Evolutionary conservation across 2,113 vertebrate species (phyloP).

Genomic region (Xiphophorus hellerii): DNA sequence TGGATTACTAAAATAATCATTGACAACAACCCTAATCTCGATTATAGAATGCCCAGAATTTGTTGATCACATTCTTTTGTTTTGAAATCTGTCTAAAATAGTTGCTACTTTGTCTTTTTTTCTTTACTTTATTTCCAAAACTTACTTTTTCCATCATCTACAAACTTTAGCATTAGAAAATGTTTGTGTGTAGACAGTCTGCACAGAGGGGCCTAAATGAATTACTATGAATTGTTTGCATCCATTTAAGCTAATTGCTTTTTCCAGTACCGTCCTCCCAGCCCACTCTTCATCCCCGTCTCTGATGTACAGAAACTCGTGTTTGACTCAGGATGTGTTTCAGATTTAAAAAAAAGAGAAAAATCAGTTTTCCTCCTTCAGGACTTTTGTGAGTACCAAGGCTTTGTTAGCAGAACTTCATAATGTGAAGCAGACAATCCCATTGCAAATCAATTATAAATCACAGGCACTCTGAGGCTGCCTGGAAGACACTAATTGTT

Average conservation of each 20-base stretch:
- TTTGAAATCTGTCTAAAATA: neutral
- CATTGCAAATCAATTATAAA: conserved; percentile 57
- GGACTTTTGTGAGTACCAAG: neutral
- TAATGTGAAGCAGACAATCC: conserved; percentile 18
- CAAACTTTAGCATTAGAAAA: neutral
- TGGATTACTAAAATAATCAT: too few species aligned
- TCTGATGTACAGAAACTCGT: neutral
- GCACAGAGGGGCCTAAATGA: neutral
- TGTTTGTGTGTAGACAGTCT: neutral
- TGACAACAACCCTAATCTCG: too few species aligned
- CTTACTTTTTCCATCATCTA: neutral
- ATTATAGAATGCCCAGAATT: too few species aligned
- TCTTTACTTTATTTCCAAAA: neutral
- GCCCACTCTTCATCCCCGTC: neutral
- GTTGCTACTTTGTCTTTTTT: neutral
- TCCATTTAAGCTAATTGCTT: neutral
- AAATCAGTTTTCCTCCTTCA: neutral
- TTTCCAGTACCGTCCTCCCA: neutral
- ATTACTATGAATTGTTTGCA: neutral
- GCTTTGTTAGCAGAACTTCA: conserved; percentile 23
- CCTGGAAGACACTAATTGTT: conserved; percentile 30
- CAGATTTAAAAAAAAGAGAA: neutral
- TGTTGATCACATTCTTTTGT: too few species aligned
- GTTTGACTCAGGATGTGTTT: neutral
- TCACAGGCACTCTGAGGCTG: conserved; percentile 26